A percentile compares a stretch with the other conserved stretches of the same genome.
Evolutionary conservation across 2,113 vertebrate genomes (phyloP).

Genomic region (Butorides virescens): DNA sequence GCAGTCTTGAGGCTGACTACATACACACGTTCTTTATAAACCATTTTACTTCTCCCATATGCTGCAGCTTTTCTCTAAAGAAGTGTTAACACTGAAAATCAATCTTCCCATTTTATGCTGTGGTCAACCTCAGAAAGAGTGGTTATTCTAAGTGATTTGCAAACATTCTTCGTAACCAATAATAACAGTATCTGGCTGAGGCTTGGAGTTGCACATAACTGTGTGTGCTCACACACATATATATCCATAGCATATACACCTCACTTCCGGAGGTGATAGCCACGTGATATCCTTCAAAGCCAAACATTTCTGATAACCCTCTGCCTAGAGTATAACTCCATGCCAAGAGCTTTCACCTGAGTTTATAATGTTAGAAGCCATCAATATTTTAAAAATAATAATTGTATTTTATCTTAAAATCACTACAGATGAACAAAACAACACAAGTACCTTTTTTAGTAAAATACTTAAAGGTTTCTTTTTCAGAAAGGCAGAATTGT

Average conservation of each 20-base stretch:
- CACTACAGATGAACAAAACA: rapidly evolving
- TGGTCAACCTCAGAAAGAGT: not conserved
- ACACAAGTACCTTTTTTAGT: not conserved
- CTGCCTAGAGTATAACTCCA: not conserved
- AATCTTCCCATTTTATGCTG: not conserved
- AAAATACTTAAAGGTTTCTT: not conserved
- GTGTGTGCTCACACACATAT: not conserved
- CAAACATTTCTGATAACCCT: not conserved
- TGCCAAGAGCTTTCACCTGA: not conserved
- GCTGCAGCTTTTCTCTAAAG: not conserved
- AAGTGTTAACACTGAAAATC: not conserved
- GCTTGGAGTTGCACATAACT: not conserved
- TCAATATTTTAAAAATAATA: not conserved
- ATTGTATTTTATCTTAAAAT: not conserved
- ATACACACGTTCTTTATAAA: not conserved
- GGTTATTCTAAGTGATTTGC: not conserved
- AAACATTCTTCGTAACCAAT: not conserved
- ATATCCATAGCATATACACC: not conserved
- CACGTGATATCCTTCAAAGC: not conserved
- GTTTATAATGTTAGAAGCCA: not conserved
- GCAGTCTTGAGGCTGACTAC: not conserved
- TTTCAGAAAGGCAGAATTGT: not conserved
- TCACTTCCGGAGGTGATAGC: not conserved
- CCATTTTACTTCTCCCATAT: not conserved
- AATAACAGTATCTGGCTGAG: not conserved